Evolutionary conservation across 2,113 vertebrate species (phyloP), one percentile per base, ranked within the genome.

Genomic region (Ictalurus punctatus): DNA sequence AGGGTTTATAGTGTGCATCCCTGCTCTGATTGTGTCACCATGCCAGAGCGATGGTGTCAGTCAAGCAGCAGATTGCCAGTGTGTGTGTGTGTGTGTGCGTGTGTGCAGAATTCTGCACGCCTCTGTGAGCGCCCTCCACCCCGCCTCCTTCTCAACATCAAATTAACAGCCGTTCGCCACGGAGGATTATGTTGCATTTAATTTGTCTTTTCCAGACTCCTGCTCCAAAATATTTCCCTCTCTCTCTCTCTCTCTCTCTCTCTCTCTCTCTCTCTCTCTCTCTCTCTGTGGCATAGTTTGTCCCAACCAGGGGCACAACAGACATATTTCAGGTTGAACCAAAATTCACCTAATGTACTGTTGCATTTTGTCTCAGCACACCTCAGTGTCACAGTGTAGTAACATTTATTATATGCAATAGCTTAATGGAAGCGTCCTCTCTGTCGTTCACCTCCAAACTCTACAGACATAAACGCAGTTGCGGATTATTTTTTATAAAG

Each of bases 161-260:
- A 88, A 88, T 88, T 88, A 88, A 73, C 81, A 59, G 54, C 65
- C 19, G 81, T 63, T 88, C 69, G 40, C 79, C 67, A 83, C 12
- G 48, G 56, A 88, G 87, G 87, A 88, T 88, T 88, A 88, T 76
- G 80, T 74, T 88, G 69, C 87, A 74, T 88, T 88, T 88, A 73
- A 88, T 88, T 88, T 88, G 80, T 59, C 37, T 56, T 83, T 84
- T 88, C 67, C 78, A 87, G 86, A 71, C 76, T 88, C 34, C 52
- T 71, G 87, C 80, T 71, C 30, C 48, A 73, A 73, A 83, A 73
- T 73, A 58, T 87, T 69, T 73, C 23, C 13, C 48, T 82, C 16
- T 2, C 27, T 78, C 0, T 61, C 25, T 37, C 61, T 81, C 52
- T 85, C 52, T 85, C 56, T 30, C 74, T 63, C 74, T 80, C 9